These are phyloP conservation scores for Lota lota DNA, from an alignment of 2,113 vertebrate genomes.

Conservation along the genomic window DNA sequence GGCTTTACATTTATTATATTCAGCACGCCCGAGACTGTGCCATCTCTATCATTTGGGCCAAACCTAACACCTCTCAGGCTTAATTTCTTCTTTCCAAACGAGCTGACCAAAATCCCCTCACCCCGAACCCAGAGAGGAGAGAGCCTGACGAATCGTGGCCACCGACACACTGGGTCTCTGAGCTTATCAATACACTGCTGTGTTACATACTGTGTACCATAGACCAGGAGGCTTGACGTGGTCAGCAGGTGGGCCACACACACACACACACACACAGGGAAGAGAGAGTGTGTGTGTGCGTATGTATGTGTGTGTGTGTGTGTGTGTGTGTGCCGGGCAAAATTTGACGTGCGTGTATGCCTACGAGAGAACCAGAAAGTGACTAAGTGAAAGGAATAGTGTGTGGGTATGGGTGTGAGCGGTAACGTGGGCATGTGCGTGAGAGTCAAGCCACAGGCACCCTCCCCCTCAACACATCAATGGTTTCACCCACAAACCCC, in stretches of 20 bases:
- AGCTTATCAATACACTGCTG: conserved; percentile 27
- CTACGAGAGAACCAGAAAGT: too few species aligned
- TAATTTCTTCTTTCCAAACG: background rate
- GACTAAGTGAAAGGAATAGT: too few species aligned
- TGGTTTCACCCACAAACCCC: conserved; percentile 25
- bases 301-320: conserved; percentile 1
- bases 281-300: conserved; percentile 2
- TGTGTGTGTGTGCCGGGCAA: background rate
- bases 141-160: background rate
- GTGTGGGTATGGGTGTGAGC: background rate
- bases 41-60: conserved; percentile 7
- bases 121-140: conserved; percentile 18
- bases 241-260: conserved; percentile 31
- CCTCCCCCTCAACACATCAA: background rate
- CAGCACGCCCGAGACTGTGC: background rate
- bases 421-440: too few species aligned
- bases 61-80: conserved; percentile 14
- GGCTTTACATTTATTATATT: background rate
- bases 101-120: conserved; percentile 12
- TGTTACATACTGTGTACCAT: conserved; percentile 27
- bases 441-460: conserved; percentile 27
- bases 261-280: conserved; percentile 25
- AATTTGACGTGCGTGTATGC: too few species aligned
- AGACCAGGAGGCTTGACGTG: conserved; percentile 28
- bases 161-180: conserved; percentile 15